Base-by-base conservation (phyloP, 2,888 invertebrate genomes). In the Galerucella nymphaeae region DNA sequence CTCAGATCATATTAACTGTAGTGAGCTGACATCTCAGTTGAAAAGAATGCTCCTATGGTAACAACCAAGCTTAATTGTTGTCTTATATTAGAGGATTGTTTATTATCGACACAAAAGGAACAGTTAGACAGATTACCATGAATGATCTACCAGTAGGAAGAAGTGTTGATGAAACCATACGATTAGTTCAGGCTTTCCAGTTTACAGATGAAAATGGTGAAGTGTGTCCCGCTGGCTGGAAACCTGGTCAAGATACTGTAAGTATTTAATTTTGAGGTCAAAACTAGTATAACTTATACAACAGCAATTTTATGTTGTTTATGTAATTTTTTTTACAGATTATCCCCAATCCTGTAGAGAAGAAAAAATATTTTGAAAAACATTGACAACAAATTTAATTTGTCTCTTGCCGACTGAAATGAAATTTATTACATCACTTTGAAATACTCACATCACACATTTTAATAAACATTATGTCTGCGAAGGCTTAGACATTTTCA, bases 141-240 rank as follows among this genome's bases (percentile, higher is more conserved):
- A 98, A 98, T 87, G 98, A 98, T 88, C 89, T 98, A 77, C 97
- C 97, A 0, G 96, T 96, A 11, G 96, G 96, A 0, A 89, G 97
- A 71, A 96, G 95, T 71, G 97, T 98, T 2, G 97, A 98, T 87
- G 98, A 98, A 88, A 97, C 97, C 1, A 87, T 98, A 66, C 90
- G 98, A 83, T 88, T 98, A 68, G 96, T 98, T 0, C 97, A 98
- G 89, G 97, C 97, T 70, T 97, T 98, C 88, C 96, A 97, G 85
- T 97, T 95, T 82, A 96, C 96, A 0, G 96, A 96, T 84, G 90
- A 92, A 41, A 94, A 96, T 83, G 97, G 97, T 16, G 97, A 98
- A 89, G 97, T 98, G 0, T 98, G 97, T 84, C 97, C 97, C 23
- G 96, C 96, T 80, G 96, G 94, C 50, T 98, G 97, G 97, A 96